These are phyloP conservation scores for Whitmania pigra DNA, from an alignment of 1,140 invertebrate genomes.

Conservation along the genomic window DNA sequence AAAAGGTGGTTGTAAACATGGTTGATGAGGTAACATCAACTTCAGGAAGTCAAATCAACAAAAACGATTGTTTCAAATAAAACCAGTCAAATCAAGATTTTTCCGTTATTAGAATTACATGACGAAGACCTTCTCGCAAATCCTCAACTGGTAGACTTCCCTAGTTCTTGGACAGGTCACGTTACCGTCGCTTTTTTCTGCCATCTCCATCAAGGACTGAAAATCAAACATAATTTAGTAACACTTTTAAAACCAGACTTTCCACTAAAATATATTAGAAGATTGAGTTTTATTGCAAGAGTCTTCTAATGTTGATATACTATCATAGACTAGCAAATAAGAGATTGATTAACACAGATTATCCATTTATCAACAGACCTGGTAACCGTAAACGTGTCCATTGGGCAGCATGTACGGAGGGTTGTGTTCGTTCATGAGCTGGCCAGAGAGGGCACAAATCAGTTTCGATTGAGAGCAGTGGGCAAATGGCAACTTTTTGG, in stretches of 20 bases:
- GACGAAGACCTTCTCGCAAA: slow-evolving; percentile 86
- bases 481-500: slow-evolving; percentile 73
- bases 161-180: slow-evolving; percentile 83
- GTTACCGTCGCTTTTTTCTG: slow-evolving; percentile 69
- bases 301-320: neutral
- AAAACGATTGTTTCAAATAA: no score
- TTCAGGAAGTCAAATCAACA: no score
- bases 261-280: neutral
- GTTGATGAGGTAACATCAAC: no score
- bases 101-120: slow-evolving; percentile 28
- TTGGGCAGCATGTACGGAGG: slow-evolving; percentile 95
- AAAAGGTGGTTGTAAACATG: no score
- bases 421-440: slow-evolving; percentile 92
- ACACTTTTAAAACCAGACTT: neutral
- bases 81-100: no score
- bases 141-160: slow-evolving; percentile 70
- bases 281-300: slow-evolving; percentile 2
- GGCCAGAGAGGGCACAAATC: slow-evolving; percentile 76
- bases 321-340: neutral
- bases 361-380: slow-evolving; percentile 48
- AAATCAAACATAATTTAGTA: slow-evolving; percentile 34
- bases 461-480: slow-evolving; percentile 85
- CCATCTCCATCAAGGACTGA: slow-evolving; percentile 71
- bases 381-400: slow-evolving; percentile 90
- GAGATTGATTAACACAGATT: neutral